Conservation (phyloP, 2,888 invertebrate species). For the Strigamia transsilvanica region DNA sequence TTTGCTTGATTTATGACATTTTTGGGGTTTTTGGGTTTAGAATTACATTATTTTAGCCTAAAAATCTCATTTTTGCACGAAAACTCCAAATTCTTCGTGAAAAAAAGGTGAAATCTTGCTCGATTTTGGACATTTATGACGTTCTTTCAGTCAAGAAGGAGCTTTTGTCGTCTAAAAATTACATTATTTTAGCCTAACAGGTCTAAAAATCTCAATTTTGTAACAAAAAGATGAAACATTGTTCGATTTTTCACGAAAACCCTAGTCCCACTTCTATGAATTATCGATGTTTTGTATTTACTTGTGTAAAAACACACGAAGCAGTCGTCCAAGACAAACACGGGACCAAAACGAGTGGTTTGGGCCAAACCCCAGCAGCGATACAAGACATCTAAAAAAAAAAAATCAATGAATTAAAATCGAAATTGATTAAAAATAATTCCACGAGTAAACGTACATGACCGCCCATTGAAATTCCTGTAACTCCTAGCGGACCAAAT, state of each 20-base stretch:
- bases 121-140: no score
- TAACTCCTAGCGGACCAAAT: slow-evolving; percentile 90
- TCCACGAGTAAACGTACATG: slow-evolving; percentile 76
- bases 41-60: no score
- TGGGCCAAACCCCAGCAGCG: slow-evolving; percentile 94
- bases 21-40: no score
- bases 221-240: background rate
- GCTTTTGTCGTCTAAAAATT: no score
- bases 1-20: no score
- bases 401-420: slow-evolving; percentile 28
- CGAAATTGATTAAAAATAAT: slow-evolving; percentile 7
- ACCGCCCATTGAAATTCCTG: slow-evolving; percentile 97
- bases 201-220: background rate
- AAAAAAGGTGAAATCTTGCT: no score
- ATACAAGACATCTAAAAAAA: slow-evolving; percentile 90
- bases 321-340: slow-evolving; percentile 98
- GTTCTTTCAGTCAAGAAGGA: no score
- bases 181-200: no score
- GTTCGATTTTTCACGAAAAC: background rate
- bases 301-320: slow-evolving; percentile 91
- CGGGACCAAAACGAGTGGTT: slow-evolving; percentile 91
- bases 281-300: slow-evolving; percentile 62
- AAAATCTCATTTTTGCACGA: no score
- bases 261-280: no score
- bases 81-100: no score